Conservation (phyloP, 2,113 vertebrate species). For the Halichoeres trimaculatus region DNA sequence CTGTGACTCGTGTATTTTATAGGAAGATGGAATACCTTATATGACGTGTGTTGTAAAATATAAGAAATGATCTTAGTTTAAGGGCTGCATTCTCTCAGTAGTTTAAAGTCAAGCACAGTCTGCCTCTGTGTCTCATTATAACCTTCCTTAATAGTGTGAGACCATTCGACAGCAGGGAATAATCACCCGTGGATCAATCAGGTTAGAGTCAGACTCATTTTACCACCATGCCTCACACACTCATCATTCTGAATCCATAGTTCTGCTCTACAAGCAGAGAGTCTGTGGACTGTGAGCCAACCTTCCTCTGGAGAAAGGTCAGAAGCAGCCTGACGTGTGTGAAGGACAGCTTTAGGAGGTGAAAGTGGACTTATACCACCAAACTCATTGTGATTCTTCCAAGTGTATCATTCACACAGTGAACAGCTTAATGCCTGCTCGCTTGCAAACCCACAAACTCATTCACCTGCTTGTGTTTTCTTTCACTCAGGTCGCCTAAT, state of each 20-base stretch:
- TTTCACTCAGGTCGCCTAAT: conserved; percentile 17
- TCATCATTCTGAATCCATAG: conserved; percentile 47
- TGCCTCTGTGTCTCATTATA: background rate
- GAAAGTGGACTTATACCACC: conserved; percentile 32
- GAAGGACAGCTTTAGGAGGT: conserved; percentile 37
- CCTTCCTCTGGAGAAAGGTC: conserved; percentile 51
- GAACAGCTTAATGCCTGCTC: conserved; percentile 12
- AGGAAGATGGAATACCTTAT: background rate
- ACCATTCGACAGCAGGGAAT: background rate
- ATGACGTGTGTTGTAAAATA: background rate
- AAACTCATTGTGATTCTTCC: conserved; percentile 47
- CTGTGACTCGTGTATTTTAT: background rate
- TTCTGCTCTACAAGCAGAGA: conserved; percentile 21
- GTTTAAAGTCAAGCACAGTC: background rate
- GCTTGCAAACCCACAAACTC: conserved; percentile 26
- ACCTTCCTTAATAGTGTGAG: background rate
- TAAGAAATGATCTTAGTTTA: background rate
- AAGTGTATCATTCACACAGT: conserved; percentile 19
- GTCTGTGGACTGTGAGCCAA: conserved; percentile 30
- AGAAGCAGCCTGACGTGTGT: conserved; percentile 42
- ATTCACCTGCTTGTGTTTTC: conserved; percentile 23
- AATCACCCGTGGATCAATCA: conserved; percentile 35
- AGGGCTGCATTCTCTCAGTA: conserved; percentile 5
- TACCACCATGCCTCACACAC: conserved; percentile 29
- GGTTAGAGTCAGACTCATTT: conserved; percentile 41